Base-by-base conservation (phyloP, 2,888 invertebrate species). In the Papilio demoleus region DNA sequence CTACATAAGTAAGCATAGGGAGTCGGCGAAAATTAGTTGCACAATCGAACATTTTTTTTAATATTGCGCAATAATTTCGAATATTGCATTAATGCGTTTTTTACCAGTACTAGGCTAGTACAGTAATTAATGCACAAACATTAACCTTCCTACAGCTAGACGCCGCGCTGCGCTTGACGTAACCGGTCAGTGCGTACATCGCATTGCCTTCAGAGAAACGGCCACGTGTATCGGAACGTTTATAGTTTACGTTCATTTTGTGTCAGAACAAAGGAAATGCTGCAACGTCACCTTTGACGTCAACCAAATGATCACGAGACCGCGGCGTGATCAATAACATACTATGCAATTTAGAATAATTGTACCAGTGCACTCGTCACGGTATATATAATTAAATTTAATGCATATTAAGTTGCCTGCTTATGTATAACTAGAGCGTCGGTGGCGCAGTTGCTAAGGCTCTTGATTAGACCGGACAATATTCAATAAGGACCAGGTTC, bases 381-480 rank as follows among this genome's bases (percentile, higher is more conserved):
- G 71, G 72, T 69, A 75, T 72, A 73, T 74, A 77, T 78, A 77
- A 79, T 83, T 84, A 80, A 58, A 58, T 67, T 56, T 11, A 67
- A 34, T 24, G 14, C n/a, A 31, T 27, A 31, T 65, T 11, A 27
- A 19, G 36, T 17, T 47, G 14, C 27, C 27, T 50, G 9, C 5
- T 27, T 22, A 50, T 24, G 24, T 27, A 11, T 9, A n/a, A n/a
- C n/a, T n/a, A n/a, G n/a, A n/a, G n/a, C n/a, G n/a, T n/a, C n/a
- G n/a, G n/a, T n/a, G n/a, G n/a, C n/a, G n/a, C n/a, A n/a, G n/a
- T n/a, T n/a, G n/a, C n/a, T n/a, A n/a, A n/a, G n/a, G n/a, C n/a
- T n/a, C n/a, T n/a, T n/a, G n/a, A n/a, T n/a, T n/a, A n/a, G n/a
- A n/a, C n/a, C n/a, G n/a, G n/a, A n/a, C n/a, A n/a, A n/a, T n/a